Conservation (phyloP, 2,113 vertebrate species). For the Hemiscyllium ocellatum region DNA sequence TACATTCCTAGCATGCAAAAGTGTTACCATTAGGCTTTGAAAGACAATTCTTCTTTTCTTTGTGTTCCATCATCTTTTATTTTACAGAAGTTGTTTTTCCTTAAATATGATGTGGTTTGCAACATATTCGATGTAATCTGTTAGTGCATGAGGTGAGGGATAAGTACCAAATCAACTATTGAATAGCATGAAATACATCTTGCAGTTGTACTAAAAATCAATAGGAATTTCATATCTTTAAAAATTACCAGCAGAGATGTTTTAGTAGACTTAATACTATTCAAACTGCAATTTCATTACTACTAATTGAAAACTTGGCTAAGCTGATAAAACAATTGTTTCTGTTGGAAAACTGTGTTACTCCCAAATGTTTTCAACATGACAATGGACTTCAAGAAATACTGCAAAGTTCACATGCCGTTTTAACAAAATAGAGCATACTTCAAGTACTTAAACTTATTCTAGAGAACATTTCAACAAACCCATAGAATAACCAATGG, state of each 20-base stretch:
- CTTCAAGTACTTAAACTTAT: not conserved
- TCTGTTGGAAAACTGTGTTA: not conserved
- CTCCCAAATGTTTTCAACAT: not conserved
- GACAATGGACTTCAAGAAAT: not conserved
- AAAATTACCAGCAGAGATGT: not conserved
- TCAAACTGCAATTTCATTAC: not conserved
- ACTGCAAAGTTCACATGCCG: not conserved
- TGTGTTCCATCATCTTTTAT: not conserved
- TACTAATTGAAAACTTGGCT: not conserved
- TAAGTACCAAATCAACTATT: not conserved
- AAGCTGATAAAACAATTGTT: not conserved
- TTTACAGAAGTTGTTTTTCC: not conserved
- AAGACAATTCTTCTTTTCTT: not conserved
- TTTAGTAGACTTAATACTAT: not conserved
- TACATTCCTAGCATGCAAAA: not conserved
- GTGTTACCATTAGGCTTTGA: not conserved
- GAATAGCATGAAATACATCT: not conserved
- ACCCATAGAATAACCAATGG: not conserved
- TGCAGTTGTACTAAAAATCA: not conserved
- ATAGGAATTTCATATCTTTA: not conserved
- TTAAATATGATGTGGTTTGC: not conserved
- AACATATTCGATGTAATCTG: too few species aligned
- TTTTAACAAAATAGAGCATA: not conserved
- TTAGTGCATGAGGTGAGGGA: not conserved
- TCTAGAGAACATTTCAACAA: not conserved